Evolutionary conservation across 2,113 vertebrate species (phyloP).

Genomic region (Gasterosteus nipponicus): DNA sequence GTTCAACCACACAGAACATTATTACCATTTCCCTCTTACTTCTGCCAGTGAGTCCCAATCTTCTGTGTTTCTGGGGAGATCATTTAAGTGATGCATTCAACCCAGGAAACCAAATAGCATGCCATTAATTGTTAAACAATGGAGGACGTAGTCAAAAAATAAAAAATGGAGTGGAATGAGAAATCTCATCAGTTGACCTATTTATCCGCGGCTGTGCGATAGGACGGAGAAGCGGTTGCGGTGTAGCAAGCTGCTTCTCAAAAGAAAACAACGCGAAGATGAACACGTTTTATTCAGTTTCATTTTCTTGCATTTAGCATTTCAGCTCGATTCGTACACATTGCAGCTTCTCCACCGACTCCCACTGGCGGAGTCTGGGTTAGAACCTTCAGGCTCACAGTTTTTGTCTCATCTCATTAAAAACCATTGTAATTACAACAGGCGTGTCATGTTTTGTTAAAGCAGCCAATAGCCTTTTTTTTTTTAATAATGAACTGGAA

Average conservation of each 20-base stretch:
- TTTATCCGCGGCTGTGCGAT: constrained; percentile 57
- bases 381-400: constrained; percentile 24
- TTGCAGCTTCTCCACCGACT: constrained; percentile 13
- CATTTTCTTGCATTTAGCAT: constrained; percentile 5
- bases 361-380: constrained; percentile 20
- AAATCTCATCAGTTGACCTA: constrained; percentile 63
- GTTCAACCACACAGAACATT: constrained; percentile 50
- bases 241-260: constrained; percentile 62
- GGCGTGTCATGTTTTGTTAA: constrained; percentile 41
- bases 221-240: constrained; percentile 44
- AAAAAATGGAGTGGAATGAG: constrained; percentile 36
- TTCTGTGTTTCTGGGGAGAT: constrained; percentile 24
- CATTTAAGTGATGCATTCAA: constrained; percentile 21
- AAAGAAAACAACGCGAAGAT: constrained; percentile 47
- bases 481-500: constrained; percentile 27
- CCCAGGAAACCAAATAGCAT: constrained; percentile 45
- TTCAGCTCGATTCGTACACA: constrained; percentile 2
- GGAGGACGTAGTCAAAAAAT: constrained; percentile 3
- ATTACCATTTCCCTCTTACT: constrained; percentile 40
- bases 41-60: constrained; percentile 29
- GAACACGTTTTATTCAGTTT: constrained; percentile 16
- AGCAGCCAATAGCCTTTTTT: constrained; percentile 32
- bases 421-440: constrained; percentile 51
- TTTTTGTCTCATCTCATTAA: constrained; percentile 47
- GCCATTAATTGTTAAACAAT: constrained; percentile 63